Evolutionary conservation across 1,140 invertebrate genomes (phyloP).

Genomic region (Nephila pilipes): DNA sequence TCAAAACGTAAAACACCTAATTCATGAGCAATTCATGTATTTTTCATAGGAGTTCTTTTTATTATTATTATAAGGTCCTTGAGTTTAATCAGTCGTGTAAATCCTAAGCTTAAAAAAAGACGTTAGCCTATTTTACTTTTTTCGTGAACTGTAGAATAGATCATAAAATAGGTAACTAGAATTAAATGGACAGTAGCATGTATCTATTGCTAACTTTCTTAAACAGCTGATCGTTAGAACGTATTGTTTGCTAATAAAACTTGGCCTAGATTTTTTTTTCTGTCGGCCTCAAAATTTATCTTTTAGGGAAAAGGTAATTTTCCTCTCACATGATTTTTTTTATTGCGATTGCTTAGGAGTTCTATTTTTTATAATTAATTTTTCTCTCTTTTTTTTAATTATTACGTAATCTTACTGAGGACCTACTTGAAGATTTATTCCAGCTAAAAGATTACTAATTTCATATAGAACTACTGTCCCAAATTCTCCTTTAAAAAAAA

Average conservation of each 20-base stretch:
- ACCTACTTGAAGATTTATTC: too few species aligned
- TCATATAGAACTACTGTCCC: too few species aligned
- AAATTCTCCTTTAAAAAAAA: too few species aligned
- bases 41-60: background rate
- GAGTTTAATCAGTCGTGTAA: background rate
- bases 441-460: too few species aligned
- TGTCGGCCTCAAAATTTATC: too few species aligned
- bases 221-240: background rate
- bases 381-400: too few species aligned
- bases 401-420: too few species aligned
- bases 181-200: conserved; percentile 11
- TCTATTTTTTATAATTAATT: too few species aligned
- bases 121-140: conserved; percentile 21
- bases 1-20: background rate
- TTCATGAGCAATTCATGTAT: too few species aligned
- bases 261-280: background rate
- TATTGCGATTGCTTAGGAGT: too few species aligned
- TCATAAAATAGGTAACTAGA: conserved; percentile 15
- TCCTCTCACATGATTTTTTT: too few species aligned
- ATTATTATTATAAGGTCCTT: background rate
- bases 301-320: too few species aligned
- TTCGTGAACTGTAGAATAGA: background rate
- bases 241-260: background rate
- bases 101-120: background rate
- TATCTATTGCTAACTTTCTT: background rate